Base-by-base conservation (phyloP, 2,797 vertebrate species). In the Protosalanx chinensis region DNA sequence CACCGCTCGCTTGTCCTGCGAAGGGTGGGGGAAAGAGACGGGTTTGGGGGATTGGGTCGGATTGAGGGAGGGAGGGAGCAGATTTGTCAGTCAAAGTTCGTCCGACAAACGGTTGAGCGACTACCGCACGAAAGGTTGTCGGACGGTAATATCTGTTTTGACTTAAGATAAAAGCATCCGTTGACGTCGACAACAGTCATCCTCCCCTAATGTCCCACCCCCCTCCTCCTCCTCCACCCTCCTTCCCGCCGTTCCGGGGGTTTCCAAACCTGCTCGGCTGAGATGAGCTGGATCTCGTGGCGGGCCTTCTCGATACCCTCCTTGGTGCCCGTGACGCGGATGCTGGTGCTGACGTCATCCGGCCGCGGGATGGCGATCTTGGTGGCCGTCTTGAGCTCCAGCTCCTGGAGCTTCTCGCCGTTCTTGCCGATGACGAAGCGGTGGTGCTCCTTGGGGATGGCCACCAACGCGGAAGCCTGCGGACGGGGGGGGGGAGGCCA, bases 361-460 rank as follows among this genome's bases (percentile, higher is more conserved):
- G 91, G 90, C 5, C 90, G 90, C 13, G 93, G 91, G 66, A 92
- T 93, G 74, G 90, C 79, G 33, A 93, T 93, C 83, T 95, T 94
- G 62, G 92, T 93, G 76, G 91, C 91, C 0, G 90, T 93, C 81
- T 93, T 93, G 81, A 93, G 83, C 80, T 94, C 93, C 57, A 94
- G 89, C 79, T 94, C 92, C 86, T 94, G 92, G 76, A 93, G 77
- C 84, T 94, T 95, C 80, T 94, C 91, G 0, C 90, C 93, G 27
- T 92, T 94, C 85, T 94, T 94, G 37, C 91, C 92, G 3, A 93
- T 92, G 72, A 93, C 90, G 70, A 93, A 94, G 0, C 91, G 91
- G 78, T 93, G 91, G 71, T 94, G 91, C 84, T 95, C 92, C 77
- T 95, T 94, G 5, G 92, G 92, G 82, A 94, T 93, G 82, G 87